Percentiles rank a stretch among this genome's conserved stretches.
Conservation (phyloP, 2,888 invertebrate genomes). For the Macrophya alboannulata region DNA sequence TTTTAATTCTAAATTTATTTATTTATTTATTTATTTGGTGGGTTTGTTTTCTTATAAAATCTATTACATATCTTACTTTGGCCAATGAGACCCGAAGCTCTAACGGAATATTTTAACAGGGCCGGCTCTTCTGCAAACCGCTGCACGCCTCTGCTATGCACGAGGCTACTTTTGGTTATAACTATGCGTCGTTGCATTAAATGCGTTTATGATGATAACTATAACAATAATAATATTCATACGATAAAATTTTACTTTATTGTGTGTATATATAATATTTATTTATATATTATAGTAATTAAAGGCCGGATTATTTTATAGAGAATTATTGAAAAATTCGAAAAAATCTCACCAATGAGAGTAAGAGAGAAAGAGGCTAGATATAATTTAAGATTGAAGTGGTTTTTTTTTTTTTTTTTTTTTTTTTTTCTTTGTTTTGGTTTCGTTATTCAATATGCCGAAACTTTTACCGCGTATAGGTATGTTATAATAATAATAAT, state of each 20-base stretch:
- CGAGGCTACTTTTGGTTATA: not conserved
- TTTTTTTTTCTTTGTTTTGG: no score
- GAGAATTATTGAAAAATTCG: not conserved
- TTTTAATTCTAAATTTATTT: no score
- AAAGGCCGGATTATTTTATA: not conserved
- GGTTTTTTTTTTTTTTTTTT: no score
- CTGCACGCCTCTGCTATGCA: not conserved
- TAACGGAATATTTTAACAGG: slow-evolving; percentile 47
- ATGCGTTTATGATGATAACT: not conserved
- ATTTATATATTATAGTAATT: not conserved
- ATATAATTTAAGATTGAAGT: no score
- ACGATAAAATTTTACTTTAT: not conserved
- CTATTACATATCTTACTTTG: slow-evolving; percentile 7
- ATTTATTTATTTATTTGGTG: not conserved
- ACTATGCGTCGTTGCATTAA: not conserved
- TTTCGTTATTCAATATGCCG: no score
- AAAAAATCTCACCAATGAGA: no score
- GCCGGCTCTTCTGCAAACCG: not conserved
- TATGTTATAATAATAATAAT: no score
- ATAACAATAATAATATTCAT: not conserved
- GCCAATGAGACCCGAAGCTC: slow-evolving; percentile 23
- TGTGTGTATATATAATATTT: no score
- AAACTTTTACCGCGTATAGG: no score
- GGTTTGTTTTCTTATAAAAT: slow-evolving; percentile 9
- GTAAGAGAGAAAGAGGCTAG: no score